Conservation (phyloP, 1,140 invertebrate species). For the Himalopsyche phryganea region DNA sequence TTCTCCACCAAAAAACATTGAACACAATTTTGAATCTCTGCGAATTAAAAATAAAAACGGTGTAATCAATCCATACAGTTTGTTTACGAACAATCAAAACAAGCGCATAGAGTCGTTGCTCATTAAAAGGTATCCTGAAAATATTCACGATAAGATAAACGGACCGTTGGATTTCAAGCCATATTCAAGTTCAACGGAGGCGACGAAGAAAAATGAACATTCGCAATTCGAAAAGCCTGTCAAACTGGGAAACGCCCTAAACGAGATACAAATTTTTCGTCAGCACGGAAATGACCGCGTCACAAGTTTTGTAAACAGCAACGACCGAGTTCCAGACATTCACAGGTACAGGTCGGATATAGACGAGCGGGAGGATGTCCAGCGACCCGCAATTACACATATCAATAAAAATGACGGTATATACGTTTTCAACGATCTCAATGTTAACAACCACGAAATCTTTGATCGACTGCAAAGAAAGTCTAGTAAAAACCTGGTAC, state of each 20-base stretch:
- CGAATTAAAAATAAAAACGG: no score
- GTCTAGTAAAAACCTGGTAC: neutral
- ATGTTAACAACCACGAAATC: slow-evolving; percentile 16
- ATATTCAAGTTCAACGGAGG: neutral
- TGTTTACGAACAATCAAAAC: no score
- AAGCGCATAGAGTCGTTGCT: no score
- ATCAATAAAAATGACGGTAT: neutral
- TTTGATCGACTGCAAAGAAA: slow-evolving; percentile 10
- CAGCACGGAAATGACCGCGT: slow-evolving; percentile 39
- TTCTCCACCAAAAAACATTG: no score
- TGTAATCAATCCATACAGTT: no score
- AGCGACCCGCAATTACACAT: no score
- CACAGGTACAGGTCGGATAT: slow-evolving; percentile 43
- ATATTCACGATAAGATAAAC: slow-evolving; percentile 24
- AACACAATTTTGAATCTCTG: no score
- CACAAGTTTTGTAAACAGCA: slow-evolving; percentile 40
- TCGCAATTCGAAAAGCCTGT: slow-evolving; percentile 40
- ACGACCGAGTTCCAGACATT: slow-evolving; percentile 42
- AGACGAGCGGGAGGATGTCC: slow-evolving; percentile 30
- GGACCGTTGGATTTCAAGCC: neutral
- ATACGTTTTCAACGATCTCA: slow-evolving; percentile 8
- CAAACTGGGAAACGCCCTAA: slow-evolving; percentile 46
- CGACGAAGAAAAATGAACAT: slow-evolving; percentile 20
- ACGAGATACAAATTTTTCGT: slow-evolving; percentile 41
- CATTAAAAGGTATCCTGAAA: slow-evolving; percentile 17